Evolutionary conservation across 2,113 vertebrate genomes (phyloP).

Genomic region (Carassius carassius): DNA sequence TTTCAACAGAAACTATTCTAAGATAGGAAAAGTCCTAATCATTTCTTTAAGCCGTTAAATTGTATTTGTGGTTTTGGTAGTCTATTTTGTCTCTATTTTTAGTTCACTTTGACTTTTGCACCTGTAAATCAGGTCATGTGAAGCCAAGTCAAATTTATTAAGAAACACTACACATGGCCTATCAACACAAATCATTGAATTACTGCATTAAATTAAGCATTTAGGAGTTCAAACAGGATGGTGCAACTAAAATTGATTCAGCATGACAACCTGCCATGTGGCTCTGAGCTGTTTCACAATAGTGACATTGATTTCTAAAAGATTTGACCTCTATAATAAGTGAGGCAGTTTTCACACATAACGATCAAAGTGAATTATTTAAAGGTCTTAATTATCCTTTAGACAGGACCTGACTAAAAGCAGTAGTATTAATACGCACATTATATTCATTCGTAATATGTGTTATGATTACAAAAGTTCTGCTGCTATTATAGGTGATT

Average conservation of each 20-base stretch:
- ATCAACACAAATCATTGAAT: background rate
- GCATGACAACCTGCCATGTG: conserved; percentile 12
- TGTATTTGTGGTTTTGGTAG: background rate
- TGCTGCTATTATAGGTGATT: background rate
- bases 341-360: conserved; percentile 6
- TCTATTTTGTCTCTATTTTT: background rate
- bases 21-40: background rate
- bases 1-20: background rate
- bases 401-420: background rate
- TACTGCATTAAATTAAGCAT: conserved; percentile 3
- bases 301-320: background rate
- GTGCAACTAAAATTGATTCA: background rate
- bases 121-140: background rate
- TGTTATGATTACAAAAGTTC: background rate
- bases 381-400: background rate
- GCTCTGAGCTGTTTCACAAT: background rate
- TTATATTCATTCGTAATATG: background rate
- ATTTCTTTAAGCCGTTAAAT: background rate
- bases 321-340: background rate
- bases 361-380: conserved; percentile 8
- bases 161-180: background rate
- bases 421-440: background rate
- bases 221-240: background rate
- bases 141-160: background rate
- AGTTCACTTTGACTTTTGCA: background rate